Conservation (phyloP, 2,888 invertebrate genomes). For the Colletes collaris region DNA sequence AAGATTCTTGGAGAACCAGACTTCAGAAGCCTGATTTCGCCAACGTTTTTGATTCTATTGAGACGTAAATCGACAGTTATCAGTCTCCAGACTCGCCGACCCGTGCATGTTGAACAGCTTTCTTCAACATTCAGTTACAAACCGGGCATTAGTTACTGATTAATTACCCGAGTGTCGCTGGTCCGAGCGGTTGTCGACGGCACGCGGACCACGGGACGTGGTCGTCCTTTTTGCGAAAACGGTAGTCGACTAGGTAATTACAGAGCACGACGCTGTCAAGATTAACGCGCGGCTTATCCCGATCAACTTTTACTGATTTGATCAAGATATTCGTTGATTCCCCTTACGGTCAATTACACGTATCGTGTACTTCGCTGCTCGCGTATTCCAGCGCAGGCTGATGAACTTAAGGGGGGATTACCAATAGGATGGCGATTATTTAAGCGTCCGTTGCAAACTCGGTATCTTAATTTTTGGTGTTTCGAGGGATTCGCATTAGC, state of each 20-base stretch:
- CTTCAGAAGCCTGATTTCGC: neutral
- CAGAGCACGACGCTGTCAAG: slow-evolving; percentile 28
- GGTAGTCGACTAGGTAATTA: slow-evolving; percentile 32
- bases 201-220: neutral
- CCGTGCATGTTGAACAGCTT: slow-evolving; percentile 41
- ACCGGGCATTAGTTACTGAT: slow-evolving; percentile 40
- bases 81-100: slow-evolving; percentile 24
- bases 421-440: too few relatives aligned
- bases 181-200: neutral
- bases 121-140: slow-evolving; percentile 12
- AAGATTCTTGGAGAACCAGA: neutral
- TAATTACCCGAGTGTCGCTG: slow-evolving; percentile 22
- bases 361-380: slow-evolving; percentile 11
- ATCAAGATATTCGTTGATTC: slow-evolving; percentile 46
- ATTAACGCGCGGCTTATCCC: slow-evolving; percentile 42
- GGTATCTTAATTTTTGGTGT: too few relatives aligned
- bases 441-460: too few relatives aligned
- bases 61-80: slow-evolving; percentile 26
- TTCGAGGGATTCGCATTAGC: too few relatives aligned
- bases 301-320: slow-evolving; percentile 37
- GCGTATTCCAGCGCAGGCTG: neutral
- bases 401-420: neutral
- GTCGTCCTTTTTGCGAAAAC: neutral
- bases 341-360: slow-evolving; percentile 48
- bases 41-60: neutral